Evolutionary conservation across 2,797 vertebrate species (phyloP).

Genomic region (Neosilurus hyrtlii): DNA sequence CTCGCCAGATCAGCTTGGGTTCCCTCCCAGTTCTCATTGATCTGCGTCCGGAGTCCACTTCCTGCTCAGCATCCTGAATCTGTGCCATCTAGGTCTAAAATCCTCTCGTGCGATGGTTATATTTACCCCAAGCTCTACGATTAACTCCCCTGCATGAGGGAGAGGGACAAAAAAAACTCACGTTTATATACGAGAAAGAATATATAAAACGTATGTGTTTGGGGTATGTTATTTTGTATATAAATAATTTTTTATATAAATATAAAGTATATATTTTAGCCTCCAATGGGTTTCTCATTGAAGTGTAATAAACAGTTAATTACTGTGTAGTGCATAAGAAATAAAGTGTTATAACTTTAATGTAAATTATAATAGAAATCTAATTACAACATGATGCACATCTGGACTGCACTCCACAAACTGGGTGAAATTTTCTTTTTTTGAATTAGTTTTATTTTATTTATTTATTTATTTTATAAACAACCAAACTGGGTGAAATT

Average conservation of each 20-base stretch:
- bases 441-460: too few species aligned
- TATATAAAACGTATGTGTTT: too few species aligned
- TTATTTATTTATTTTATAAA: too few species aligned
- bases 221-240: too few species aligned
- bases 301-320: not conserved
- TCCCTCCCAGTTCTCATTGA: conserved; percentile 42
- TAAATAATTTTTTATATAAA: too few species aligned
- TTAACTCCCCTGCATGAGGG: conserved; percentile 15
- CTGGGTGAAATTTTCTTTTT: not conserved
- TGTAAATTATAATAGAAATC: not conserved
- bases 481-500: not conserved
- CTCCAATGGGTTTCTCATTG: not conserved
- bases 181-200: not conserved
- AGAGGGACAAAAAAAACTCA: not conserved
- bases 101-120: not conserved
- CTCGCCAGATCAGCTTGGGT: conserved; percentile 36
- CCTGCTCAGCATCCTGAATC: conserved; percentile 30
- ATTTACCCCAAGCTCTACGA: conserved; percentile 14
- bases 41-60: conserved; percentile 25
- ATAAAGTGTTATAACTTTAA: not conserved
- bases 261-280: not conserved
- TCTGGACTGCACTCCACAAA: not conserved
- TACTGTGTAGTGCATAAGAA: not conserved
- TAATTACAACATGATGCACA: not conserved
- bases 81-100: conserved; percentile 23